Base-by-base conservation (phyloP, 2,888 invertebrate genomes). In the Dynastes hyllus region DNA sequence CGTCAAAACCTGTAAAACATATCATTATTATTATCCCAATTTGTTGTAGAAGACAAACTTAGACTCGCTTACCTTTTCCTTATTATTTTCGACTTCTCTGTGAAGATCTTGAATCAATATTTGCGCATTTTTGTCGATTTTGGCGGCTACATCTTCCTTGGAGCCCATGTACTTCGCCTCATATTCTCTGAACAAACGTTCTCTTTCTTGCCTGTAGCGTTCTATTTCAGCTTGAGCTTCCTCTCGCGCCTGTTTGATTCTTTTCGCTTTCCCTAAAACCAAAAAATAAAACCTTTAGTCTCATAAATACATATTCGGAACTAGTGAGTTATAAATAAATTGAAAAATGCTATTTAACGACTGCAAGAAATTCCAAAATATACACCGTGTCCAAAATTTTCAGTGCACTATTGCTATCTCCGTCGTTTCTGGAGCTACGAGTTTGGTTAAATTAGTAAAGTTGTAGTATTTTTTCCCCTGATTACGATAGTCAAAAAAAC, bases 191-290 rank as follows among this genome's bases (percentile, higher is more conserved):
- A 88, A 89, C 76, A 87, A 86, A 13, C 85, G 81, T 73, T 89
- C 89, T 16, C 89, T 83, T 81, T 89, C 89, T 27, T 84, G 78
- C 3, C 88, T 83, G 81, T 89, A 89, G 51, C 85, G 85, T 82
- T 89, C 89, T 66, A 89, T 88, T 81, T 89, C 89, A 11, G 86
- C 86, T 77, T 87, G 86, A 1, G 89, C 89, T 81, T 89, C 88
- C 67, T 89, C 88, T 40, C 88, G 83, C 0, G 89, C 89, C 82
- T 89, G 89, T 79, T 88, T 89, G 63, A 89, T 88, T 55, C 89
- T 83, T 78, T 83, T 86, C 11, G 86, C 85, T 84, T 89, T 89
- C 55, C 89, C 89, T 89, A 69, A 53, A 55, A 13, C 4, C 45
- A 11, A 45, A 22, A 22, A 45, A 45, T 45, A 45, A 11, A 11